Percentiles rank a stretch among this genome's conserved stretches.
Evolutionary conservation across 1,140 invertebrate species (phyloP).

Genomic region (Plodia interpunctella): DNA sequence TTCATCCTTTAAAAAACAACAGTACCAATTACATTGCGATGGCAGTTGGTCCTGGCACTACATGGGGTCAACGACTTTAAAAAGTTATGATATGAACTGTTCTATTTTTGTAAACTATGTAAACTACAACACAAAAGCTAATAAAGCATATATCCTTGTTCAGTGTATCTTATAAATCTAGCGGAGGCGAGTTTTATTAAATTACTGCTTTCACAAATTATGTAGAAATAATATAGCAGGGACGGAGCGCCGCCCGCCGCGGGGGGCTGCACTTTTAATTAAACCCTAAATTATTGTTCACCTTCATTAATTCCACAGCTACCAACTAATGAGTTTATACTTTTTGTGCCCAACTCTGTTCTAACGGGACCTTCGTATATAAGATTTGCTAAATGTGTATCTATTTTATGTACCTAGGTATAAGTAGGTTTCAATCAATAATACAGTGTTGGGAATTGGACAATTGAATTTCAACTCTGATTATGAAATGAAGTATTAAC

Average conservation of each 20-base stretch:
- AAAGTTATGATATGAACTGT: no score
- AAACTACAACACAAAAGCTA: not conserved
- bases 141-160: not conserved
- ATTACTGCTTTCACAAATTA: constrained; percentile 73
- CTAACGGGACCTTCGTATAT: not conserved
- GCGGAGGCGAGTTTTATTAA: constrained; percentile 61
- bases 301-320: constrained; percentile 70
- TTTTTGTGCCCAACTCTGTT: constrained; percentile 45
- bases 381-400: not conserved
- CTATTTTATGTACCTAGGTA: not conserved
- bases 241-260: constrained; percentile 43
- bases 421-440: no score
- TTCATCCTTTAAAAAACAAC: no score
- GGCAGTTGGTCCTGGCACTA: no score
- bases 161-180: constrained; percentile 23
- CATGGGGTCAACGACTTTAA: no score
- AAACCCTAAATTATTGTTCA: constrained; percentile 74
- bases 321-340: constrained; percentile 69
- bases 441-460: no score
- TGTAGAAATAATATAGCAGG: constrained; percentile 64
- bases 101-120: no score
- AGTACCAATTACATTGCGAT: no score
- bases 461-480: no score
- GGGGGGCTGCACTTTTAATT: constrained; percentile 72
- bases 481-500: no score